These are phyloP conservation scores for Champsocephalus gunnari DNA, from an alignment of 2,797 vertebrate species.

Conservation along the genomic window DNA sequence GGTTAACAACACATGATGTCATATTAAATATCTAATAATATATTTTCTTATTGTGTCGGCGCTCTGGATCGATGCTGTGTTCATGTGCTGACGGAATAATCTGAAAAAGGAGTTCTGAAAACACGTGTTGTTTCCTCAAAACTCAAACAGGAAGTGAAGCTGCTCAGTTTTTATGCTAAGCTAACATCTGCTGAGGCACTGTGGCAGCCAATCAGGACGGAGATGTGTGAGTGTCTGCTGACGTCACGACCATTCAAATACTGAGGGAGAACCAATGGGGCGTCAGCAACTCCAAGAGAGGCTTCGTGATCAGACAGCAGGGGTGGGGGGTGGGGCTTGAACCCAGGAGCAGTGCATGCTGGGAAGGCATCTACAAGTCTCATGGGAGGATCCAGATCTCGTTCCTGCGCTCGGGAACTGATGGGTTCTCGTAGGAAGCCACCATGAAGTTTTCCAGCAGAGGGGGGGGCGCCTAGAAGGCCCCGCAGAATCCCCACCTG, in stretches of 20 bases:
- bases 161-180: too few relatives aligned
- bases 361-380: conserved; percentile 41
- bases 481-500: conserved; percentile 87
- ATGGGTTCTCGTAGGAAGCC: conserved; percentile 87
- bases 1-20: too few relatives aligned
- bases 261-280: not conserved
- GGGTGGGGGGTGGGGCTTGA: too few relatives aligned
- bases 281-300: not conserved
- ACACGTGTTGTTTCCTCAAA: too few relatives aligned
- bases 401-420: conserved; percentile 80
- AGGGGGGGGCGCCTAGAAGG: conserved; percentile 76
- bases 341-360: not conserved
- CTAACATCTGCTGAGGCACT: too few relatives aligned
- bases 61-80: too few relatives aligned
- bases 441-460: conserved; percentile 80
- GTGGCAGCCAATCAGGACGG: too few relatives aligned
- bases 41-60: too few relatives aligned
- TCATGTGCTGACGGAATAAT: too few relatives aligned
- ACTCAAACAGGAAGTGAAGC: too few relatives aligned
- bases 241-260: not conserved
- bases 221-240: not conserved
- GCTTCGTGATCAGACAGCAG: not conserved
- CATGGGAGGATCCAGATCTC: conserved; percentile 90
- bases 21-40: too few relatives aligned
- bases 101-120: too few relatives aligned